These are phyloP conservation scores for Drosophila mauritiana DNA, from an alignment of 1,140 invertebrate species.

Conservation along the genomic window DNA sequence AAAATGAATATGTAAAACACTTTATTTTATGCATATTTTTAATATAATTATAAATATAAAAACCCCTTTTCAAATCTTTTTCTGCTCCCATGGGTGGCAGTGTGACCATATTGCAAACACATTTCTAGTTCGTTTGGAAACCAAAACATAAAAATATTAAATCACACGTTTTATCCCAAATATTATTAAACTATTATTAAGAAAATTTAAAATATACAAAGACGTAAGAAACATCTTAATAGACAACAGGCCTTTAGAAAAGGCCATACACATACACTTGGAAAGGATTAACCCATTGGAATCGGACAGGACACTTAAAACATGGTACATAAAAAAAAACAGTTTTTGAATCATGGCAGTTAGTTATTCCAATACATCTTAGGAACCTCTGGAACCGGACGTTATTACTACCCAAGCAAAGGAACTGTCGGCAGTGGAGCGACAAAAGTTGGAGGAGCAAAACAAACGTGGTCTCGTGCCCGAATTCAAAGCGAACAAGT, in stretches of 20 bases:
- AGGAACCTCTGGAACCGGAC: constrained; percentile 34
- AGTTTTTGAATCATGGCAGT: too few species aligned
- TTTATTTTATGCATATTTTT: neutral
- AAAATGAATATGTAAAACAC: neutral
- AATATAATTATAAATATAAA: neutral
- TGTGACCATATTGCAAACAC: constrained; percentile 1
- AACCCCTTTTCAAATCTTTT: neutral
- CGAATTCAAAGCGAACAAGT: constrained; percentile 91
- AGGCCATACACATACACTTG: too few species aligned
- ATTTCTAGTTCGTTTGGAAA: neutral
- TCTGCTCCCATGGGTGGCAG: neutral
- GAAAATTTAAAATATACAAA: too few species aligned
- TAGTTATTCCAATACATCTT: too few species aligned
- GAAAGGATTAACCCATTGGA: too few species aligned
- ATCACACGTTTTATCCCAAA: too few species aligned
- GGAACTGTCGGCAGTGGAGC: constrained; percentile 87
- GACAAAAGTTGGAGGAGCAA: constrained; percentile 87
- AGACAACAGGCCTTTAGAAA: too few species aligned
- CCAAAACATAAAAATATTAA: neutral
- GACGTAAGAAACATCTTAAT: too few species aligned
- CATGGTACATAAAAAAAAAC: constrained; percentile 10
- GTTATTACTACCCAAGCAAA: constrained; percentile 57
- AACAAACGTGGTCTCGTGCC: constrained; percentile 89
- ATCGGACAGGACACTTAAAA: neutral
- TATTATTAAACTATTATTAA: too few species aligned